Evolutionary conservation across 2,888 invertebrate genomes (phyloP), one percentile per base, ranked within the genome.

Genomic region (Stomorhina lunata): DNA sequence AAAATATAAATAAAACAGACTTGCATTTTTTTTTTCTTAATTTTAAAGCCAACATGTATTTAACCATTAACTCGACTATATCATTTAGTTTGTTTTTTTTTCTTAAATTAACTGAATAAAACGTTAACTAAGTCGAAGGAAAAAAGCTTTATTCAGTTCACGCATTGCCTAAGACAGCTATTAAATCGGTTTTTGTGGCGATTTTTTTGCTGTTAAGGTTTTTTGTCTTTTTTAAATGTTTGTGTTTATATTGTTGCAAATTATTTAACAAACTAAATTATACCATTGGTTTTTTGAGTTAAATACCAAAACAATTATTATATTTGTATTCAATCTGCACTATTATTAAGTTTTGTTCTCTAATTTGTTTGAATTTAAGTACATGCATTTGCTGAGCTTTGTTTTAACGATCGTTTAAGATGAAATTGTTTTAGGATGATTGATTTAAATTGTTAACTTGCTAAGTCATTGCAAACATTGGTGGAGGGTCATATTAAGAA

Each of bases 91-190:
- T n/a, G n/a, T n/a, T n/a, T n/a, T n/a, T n/a, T n/a, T 57, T 43
- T 37, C 20, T 45, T 5, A 15, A 55, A 32, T 27, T 43, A 65
- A 65, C 7, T 43, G n/a, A 55, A 29, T 4, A 61, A 69, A 59
- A 45, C 12, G 32, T 22, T 2, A 59, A 9, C n/a, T 12, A 22
- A 32, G 2, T n/a, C 7, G 15, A 53, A 15, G 17, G 7, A 40
- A 50, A 53, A 55, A 73, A 68, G 27, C 40, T 79, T 65, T 82
- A 82, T 82, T 82, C 79, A 82, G 82, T 79, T 79, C 82, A 82
- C 82, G 82, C 82, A 76, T 79, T 71, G 61, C 66, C 66, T 76
- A 71, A 82, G 82, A 79, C 75, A 72, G 75, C 79, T 76, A 82
- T 71, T 65, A 65, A 82, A 82, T 71, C 34, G 37, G 9, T 37